These are phyloP conservation scores for Ammodramus savannarum DNA, from an alignment of 2,113 vertebrate genomes.

Conservation along the genomic window DNA sequence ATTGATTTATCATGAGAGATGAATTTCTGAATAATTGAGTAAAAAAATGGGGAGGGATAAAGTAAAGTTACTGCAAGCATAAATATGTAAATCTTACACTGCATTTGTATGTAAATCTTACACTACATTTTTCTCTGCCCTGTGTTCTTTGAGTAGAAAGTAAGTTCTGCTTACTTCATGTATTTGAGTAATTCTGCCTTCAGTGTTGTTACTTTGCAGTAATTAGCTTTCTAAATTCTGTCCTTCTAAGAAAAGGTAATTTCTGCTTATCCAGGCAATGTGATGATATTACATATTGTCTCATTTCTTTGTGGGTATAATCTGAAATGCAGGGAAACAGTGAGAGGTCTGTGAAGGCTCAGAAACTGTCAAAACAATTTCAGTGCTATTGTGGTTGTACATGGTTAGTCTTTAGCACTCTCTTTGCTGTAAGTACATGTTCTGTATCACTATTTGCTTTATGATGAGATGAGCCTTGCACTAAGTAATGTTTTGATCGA, in stretches of 20 bases:
- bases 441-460: neutral
- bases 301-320: neutral
- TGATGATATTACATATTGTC: neutral
- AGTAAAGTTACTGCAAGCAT: too few relatives aligned
- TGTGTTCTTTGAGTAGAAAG: neutral
- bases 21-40: too few relatives aligned
- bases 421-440: neutral
- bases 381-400: neutral
- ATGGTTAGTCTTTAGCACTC: neutral
- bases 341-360: neutral
- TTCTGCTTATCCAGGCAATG: neutral
- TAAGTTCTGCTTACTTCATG: neutral
- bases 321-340: neutral
- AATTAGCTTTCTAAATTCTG: neutral
- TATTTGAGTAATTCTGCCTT: neutral
- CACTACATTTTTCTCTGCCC: neutral
- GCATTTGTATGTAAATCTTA: too few relatives aligned
- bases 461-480: neutral
- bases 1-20: too few relatives aligned
- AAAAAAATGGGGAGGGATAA: too few relatives aligned
- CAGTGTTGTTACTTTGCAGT: neutral
- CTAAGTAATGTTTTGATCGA: neutral
- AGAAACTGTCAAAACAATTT: neutral
- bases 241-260: neutral
- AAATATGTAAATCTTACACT: too few relatives aligned